phyloP scores from a whole-genome alignment of 2,113 vertebrate species.

The Solea senegalensis region DNA sequence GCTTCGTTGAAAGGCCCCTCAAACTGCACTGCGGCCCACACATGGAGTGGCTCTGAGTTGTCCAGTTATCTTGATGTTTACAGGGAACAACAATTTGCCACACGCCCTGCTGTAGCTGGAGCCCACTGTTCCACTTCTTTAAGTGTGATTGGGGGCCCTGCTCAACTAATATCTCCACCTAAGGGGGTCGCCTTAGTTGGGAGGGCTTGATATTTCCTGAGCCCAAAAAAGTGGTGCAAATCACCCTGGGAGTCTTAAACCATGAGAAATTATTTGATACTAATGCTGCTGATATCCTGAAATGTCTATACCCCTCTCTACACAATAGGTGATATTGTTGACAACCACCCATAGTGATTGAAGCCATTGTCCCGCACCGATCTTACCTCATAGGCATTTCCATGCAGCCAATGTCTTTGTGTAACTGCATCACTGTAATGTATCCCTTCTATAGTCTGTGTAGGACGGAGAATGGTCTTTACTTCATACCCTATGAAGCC shows the following conservation, averaged over 20 bases:
- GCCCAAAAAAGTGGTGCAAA: slow-evolving; percentile 78
- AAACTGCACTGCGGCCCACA: slow-evolving; percentile 72
- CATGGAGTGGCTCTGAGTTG: slow-evolving; percentile 67
- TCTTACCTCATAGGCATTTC: slow-evolving; percentile 78
- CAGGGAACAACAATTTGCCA: slow-evolving; percentile 83
- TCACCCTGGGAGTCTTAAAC: slow-evolving; percentile 78
- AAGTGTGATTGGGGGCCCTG: slow-evolving; percentile 69
- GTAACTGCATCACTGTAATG: slow-evolving; percentile 78
- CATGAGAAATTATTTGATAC: slow-evolving; percentile 77
- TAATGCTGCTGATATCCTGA: slow-evolving; percentile 76
- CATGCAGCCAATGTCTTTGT: slow-evolving; percentile 74
- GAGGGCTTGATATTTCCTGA: slow-evolving; percentile 68
- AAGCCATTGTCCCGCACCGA: slow-evolving; percentile 76
- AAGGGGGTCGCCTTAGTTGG: slow-evolving; percentile 67
- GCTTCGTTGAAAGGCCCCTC: slow-evolving; percentile 70
- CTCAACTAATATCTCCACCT: slow-evolving; percentile 75
- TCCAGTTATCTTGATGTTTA: slow-evolving; percentile 81
- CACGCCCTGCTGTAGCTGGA: slow-evolving; percentile 69
- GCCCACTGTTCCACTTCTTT: slow-evolving; percentile 78
- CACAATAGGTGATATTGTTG: slow-evolving; percentile 81
- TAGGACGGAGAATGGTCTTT: slow-evolving; percentile 61
- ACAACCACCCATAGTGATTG: slow-evolving; percentile 75
- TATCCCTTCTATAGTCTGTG: slow-evolving; percentile 72
- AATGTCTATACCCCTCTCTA: slow-evolving; percentile 62
- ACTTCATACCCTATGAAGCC: slow-evolving; percentile 66